These are phyloP conservation scores for Cryptomyrus ogoouensis DNA, from an alignment of 2,113 vertebrate genomes.

Conservation along the genomic window DNA sequence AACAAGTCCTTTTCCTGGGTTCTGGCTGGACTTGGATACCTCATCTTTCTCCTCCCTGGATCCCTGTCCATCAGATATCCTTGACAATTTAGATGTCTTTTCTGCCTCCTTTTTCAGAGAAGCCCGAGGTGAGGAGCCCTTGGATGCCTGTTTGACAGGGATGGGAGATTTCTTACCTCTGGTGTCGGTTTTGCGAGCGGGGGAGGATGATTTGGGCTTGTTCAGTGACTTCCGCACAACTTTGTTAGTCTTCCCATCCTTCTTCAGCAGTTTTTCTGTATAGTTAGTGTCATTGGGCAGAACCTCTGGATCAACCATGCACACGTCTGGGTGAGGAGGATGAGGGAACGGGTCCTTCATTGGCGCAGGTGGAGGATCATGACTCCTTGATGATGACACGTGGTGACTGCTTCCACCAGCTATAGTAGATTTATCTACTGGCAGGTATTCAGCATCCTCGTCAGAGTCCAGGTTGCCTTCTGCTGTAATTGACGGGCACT, in stretches of 20 bases:
- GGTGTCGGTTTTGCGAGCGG: conserved; percentile 62
- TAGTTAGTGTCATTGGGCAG: conserved; percentile 65
- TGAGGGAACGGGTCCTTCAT: conserved; percentile 77
- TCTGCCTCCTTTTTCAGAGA: conserved; percentile 71
- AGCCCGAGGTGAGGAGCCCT: conserved; percentile 62
- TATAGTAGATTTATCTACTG: conserved; percentile 75
- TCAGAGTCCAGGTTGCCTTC: conserved; percentile 82
- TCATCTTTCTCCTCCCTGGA: conserved; percentile 73
- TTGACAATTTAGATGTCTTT: conserved; percentile 64
- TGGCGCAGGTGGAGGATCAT: conserved; percentile 78
- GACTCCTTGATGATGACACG: conserved; percentile 53
- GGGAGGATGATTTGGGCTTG: conserved; percentile 81
- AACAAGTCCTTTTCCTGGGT: conserved; percentile 66
- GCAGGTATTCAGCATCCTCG: conserved; percentile 86
- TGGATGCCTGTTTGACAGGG: conserved; percentile 64
- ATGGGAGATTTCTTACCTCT: conserved; percentile 80
- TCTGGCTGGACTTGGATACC: conserved; percentile 68
- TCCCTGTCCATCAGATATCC: conserved; percentile 59
- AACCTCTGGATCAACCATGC: conserved; percentile 91
- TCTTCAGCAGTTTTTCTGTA: conserved; percentile 73
- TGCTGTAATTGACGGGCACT: conserved; percentile 78
- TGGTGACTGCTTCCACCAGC: conserved; percentile 66
- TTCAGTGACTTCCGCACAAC: conserved; percentile 66
- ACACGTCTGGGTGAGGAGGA: conserved; percentile 84
- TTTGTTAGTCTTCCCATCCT: conserved; percentile 81